Conservation (phyloP, 2,888 invertebrate genomes). For the Clitarchus hookeri region DNA sequence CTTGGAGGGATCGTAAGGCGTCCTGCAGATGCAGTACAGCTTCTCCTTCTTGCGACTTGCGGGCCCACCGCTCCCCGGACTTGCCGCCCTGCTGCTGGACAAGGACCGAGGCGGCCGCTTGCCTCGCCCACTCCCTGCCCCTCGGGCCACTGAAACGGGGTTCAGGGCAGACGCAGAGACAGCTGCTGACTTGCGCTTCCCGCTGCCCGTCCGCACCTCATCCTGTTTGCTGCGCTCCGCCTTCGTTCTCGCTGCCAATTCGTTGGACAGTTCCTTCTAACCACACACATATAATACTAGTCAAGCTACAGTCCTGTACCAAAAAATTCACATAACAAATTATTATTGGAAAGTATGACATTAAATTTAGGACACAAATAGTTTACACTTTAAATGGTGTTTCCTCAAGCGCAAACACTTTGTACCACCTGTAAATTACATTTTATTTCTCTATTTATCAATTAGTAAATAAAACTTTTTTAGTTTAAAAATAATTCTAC, state of each 20-base stretch:
- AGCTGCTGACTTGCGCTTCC: conserved; percentile 60
- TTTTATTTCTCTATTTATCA: too few relatives aligned
- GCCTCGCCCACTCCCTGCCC: conserved; percentile 50
- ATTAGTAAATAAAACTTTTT: too few relatives aligned
- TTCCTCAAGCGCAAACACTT: too few relatives aligned
- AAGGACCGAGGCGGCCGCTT: conserved; percentile 48
- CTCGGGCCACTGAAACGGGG: conserved; percentile 49
- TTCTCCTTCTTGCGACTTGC: conserved; percentile 70
- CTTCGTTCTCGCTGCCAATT: conserved; percentile 71
- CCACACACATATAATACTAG: conserved; percentile 40
- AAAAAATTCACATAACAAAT: too few relatives aligned
- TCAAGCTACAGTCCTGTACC: too few relatives aligned
- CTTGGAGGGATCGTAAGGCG: conserved; percentile 94
- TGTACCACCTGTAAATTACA: too few relatives aligned
- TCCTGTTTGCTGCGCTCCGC: conserved; percentile 73
- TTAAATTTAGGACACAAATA: too few relatives aligned
- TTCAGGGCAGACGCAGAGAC: conserved; percentile 53
- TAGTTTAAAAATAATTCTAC: too few relatives aligned
- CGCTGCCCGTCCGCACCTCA: conserved; percentile 63
- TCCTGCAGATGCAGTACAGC: conserved; percentile 88
- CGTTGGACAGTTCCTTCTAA: conserved; percentile 75
- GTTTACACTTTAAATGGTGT: too few relatives aligned
- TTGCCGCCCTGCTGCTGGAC: conserved; percentile 26
- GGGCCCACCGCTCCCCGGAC: conserved; percentile 46
- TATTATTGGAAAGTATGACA: too few relatives aligned